Evolutionary conservation across 2,888 invertebrate species (phyloP), one percentile per base, ranked within the genome.

Genomic region (Drosophila infuscata): DNA sequence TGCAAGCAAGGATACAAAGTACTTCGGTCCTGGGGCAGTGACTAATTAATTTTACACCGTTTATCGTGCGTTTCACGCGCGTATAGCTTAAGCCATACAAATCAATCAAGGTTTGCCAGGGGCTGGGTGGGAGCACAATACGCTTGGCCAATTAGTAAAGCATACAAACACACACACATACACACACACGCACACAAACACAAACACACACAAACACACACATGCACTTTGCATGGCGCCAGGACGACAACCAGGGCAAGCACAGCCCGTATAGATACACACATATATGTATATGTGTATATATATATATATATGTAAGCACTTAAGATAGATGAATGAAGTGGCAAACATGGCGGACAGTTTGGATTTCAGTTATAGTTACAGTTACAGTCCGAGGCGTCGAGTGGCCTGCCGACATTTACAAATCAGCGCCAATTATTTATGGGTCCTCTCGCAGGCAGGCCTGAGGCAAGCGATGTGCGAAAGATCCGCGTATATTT

Each of bases 321-420:
- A 81, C 88, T 87, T 85, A 87, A 87, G 88, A 88, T 88, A 87
- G 83, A 87, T 83, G 86, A 77, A 86, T 89, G 85, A 89, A 89
- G 89, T 86, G 85, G 89, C 85, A 86, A 86, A 88, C 88, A 82
- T 71, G 73, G 84, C 84, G 76, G 79, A 76, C 88, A 72, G 72
- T 66, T 75, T 65, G 76, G 72, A 80, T 76, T 80, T 80, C 81
- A n/a, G n/a, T n/a, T n/a, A n/a, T n/a, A 80, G 64, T 71, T 78
- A 71, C 71, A 62, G 59, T 52, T 60, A 25, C 20, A 25, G 20
- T 25, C 1, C 51, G 52, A 46, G 83, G 70, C 75, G 75, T 70
- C 81, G 71, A 88, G 81, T 79, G 70, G 74, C 74, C 64, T 8
- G 70, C 62, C 74, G 85, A 86, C 89, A 78, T 74, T 77, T 80